These are phyloP conservation scores for Aethina tumida DNA, from an alignment of 1,140 invertebrate species.

Conservation along the genomic window DNA sequence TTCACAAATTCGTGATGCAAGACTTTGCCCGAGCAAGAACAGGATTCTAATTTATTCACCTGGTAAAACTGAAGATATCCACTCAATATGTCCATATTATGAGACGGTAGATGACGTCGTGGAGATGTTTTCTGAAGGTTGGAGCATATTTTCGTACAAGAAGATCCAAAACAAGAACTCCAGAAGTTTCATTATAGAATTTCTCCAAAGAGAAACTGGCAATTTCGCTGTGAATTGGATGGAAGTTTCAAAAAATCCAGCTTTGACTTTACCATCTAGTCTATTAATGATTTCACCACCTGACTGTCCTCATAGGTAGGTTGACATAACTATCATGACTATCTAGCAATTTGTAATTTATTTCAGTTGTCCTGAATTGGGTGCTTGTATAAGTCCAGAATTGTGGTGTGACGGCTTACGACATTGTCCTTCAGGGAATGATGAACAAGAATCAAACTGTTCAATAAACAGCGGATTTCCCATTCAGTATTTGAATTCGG, in stretches of 20 bases:
- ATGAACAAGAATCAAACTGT: constrained; percentile 62
- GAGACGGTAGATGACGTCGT: constrained; percentile 41
- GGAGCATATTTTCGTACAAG: constrained; percentile 43
- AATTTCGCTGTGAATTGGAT: constrained; percentile 67
- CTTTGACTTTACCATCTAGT: constrained; percentile 41
- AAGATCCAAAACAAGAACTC: constrained; percentile 43
- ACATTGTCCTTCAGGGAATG: constrained; percentile 64
- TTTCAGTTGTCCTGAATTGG: constrained; percentile 55
- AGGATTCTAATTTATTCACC: constrained; percentile 63
- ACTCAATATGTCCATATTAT: constrained; percentile 53
- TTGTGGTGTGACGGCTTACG: constrained; percentile 63
- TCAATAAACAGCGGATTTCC: constrained; percentile 58
- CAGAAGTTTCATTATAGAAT: constrained; percentile 59
- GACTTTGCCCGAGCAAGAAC: constrained; percentile 57
- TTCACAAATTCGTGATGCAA: constrained; percentile 45
- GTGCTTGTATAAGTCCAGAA: constrained; percentile 60
- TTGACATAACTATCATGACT: background rate
- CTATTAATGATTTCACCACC: constrained; percentile 49
- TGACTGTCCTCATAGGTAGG: constrained; percentile 61
- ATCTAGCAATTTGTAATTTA: constrained; percentile 5
- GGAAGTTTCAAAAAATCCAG: constrained; percentile 62
- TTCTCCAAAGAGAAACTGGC: constrained; percentile 57
- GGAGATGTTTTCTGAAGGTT: constrained; percentile 65
- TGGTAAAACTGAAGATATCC: constrained; percentile 43
- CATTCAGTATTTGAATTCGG: constrained; percentile 42